Percentiles rank a stretch among this genome's conserved stretches.
Conservation (phyloP, 2,113 vertebrate species). For the Antechinus stuartii region DNA sequence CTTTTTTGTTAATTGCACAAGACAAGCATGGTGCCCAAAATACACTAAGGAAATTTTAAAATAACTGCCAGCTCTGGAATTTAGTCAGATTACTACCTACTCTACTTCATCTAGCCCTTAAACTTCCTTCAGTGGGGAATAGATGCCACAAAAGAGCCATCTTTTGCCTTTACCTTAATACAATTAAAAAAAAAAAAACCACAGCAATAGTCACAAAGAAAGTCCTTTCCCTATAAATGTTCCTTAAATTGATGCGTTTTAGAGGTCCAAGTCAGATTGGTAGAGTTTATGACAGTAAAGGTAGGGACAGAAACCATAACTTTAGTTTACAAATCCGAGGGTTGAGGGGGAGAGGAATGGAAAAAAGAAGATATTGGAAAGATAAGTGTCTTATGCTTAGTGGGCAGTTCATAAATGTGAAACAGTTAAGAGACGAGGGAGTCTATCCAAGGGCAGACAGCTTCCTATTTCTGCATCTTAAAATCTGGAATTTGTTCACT, state of each 20-base stretch:
- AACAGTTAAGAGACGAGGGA: not conserved
- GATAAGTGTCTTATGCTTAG: not conserved
- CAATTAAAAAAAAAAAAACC: not conserved
- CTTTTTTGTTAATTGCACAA: not conserved
- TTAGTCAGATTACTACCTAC: not conserved
- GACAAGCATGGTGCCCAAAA: not conserved
- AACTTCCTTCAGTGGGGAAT: fast-evolving
- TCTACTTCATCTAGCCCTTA: not conserved
- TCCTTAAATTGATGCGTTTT: not conserved
- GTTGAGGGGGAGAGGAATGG: not conserved
- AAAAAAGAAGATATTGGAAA: not conserved
- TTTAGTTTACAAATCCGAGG: fast-evolving
- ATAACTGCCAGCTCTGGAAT: not conserved
- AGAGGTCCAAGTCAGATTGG: not conserved
- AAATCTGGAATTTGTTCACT: not conserved
- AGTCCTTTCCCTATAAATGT: not conserved
- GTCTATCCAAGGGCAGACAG: not conserved
- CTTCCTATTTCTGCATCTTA: not conserved
- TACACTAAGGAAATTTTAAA: not conserved
- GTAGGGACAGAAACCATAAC: not conserved
- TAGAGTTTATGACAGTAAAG: not conserved
- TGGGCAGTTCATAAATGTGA: not conserved
- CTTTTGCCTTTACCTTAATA: not conserved
- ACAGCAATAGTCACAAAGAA: not conserved
- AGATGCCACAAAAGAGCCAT: slow-evolving; percentile 58